Conservation (phyloP, 2,888 invertebrate species). For the Leptinotarsa tumamoca region DNA sequence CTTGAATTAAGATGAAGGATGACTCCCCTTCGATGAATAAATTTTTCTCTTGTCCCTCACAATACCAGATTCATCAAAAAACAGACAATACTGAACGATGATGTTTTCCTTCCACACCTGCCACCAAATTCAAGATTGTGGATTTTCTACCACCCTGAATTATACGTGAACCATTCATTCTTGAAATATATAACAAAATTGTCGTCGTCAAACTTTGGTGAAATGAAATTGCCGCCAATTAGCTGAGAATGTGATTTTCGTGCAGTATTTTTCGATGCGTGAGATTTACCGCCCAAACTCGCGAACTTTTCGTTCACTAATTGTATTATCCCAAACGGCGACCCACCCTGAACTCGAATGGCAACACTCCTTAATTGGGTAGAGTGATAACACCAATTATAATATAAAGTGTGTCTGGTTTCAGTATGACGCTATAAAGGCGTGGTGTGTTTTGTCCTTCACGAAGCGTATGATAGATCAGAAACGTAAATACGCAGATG, state of each 20-base stretch:
- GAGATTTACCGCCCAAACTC: slow-evolving; percentile 5
- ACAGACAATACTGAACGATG: no score
- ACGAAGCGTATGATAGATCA: slow-evolving; percentile 1
- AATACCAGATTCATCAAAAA: no score
- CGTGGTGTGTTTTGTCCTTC: background rate
- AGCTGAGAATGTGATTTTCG: background rate
- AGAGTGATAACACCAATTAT: slow-evolving; percentile 21
- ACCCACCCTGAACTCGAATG: slow-evolving; percentile 12
- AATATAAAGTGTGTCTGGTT: slow-evolving; percentile 22
- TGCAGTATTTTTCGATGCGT: background rate
- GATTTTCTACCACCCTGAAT: no score
- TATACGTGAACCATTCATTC: no score
- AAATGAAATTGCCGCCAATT: background rate
- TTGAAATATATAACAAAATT: background rate
- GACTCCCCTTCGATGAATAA: no score
- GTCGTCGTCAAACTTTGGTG: background rate
- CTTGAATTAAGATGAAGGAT: no score
- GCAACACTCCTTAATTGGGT: slow-evolving; percentile 24
- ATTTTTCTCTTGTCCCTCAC: no score
- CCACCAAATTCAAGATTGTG: no score
- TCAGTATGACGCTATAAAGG: background rate
- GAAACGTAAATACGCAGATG: no score
- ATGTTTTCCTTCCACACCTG: no score
- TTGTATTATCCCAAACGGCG: slow-evolving; percentile 24
- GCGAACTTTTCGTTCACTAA: slow-evolving; percentile 20